These are phyloP conservation scores for Botrylloides violaceus DNA, from an alignment of 23 tunicate species.

Conservation along the genomic window DNA sequence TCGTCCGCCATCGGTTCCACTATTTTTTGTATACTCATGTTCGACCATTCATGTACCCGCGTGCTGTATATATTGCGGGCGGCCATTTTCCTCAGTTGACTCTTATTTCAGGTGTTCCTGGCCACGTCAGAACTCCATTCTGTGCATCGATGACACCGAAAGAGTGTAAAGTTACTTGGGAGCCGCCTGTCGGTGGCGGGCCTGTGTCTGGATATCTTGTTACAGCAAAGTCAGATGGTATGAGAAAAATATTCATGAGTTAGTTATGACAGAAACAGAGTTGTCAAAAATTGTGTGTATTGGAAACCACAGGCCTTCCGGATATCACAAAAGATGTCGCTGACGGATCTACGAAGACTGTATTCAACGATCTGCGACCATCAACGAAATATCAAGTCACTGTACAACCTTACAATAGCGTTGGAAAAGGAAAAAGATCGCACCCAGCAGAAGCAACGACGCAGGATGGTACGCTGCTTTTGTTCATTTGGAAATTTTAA, in stretches of 20 bases:
- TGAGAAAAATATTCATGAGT: no score
- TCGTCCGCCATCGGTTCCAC: no score
- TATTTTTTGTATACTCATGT: no score
- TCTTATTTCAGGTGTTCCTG: constrained; percentile 68
- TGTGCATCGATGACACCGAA: constrained; percentile 46
- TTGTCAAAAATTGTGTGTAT: no score
- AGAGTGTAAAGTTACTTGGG: constrained; percentile 84
- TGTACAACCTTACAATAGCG: constrained; percentile 71
- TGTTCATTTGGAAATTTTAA: no score
- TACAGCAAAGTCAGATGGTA: constrained; percentile 55
- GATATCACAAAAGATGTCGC: constrained; percentile 53
- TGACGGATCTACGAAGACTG: constrained; percentile 29
- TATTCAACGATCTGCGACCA: constrained; percentile 51
- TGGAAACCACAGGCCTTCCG: constrained; percentile 64
- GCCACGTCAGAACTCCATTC: constrained; percentile 66
- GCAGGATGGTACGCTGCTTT: constrained; percentile 52
- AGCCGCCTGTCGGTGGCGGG: constrained; percentile 71
- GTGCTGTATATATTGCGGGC: no score
- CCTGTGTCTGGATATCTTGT: constrained; percentile 85
- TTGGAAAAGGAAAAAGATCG: constrained; percentile 56
- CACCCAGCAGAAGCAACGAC: constrained; percentile 62
- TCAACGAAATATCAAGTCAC: constrained; percentile 67
- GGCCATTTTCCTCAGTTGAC: no score
- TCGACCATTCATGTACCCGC: no score
- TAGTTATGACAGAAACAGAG: no score